Evolutionary conservation across 2,113 vertebrate species (phyloP).

Genomic region (Neofelis nebulosa): DNA sequence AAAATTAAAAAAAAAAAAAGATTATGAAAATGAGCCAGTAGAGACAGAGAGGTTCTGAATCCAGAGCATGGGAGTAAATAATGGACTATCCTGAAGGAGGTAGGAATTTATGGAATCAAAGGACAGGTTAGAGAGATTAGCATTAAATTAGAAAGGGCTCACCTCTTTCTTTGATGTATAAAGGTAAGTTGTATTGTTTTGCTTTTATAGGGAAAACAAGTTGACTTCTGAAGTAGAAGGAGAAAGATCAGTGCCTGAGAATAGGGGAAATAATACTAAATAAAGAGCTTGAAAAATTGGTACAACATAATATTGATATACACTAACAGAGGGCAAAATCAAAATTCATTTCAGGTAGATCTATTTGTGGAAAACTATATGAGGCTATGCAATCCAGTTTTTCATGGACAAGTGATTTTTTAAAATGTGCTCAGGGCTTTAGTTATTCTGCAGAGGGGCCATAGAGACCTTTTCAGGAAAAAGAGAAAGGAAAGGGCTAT

Average conservation of each 20-base stretch:
- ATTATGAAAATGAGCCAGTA: background rate
- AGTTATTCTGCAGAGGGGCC: background rate
- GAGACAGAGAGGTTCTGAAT: background rate
- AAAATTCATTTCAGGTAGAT: background rate
- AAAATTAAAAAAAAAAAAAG: background rate
- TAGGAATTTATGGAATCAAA: background rate
- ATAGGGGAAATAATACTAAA: background rate
- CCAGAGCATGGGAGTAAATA: background rate
- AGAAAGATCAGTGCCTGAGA: background rate
- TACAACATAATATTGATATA: background rate
- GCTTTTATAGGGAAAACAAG: background rate
- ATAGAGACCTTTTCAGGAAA: background rate
- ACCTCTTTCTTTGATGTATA: background rate
- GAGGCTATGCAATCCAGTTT: background rate
- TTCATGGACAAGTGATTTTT: background rate
- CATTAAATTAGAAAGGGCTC: background rate
- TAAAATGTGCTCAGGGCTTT: background rate
- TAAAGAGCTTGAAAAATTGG: background rate
- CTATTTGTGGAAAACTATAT: background rate
- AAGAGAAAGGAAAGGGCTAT: background rate
- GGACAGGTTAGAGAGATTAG: background rate
- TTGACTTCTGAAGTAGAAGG: background rate
- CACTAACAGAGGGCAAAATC: background rate
- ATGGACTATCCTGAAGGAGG: background rate
- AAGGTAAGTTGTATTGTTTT: background rate